Base-by-base conservation (phyloP, 2,888 invertebrate genomes). In the Agrypnus murinus region DNA sequence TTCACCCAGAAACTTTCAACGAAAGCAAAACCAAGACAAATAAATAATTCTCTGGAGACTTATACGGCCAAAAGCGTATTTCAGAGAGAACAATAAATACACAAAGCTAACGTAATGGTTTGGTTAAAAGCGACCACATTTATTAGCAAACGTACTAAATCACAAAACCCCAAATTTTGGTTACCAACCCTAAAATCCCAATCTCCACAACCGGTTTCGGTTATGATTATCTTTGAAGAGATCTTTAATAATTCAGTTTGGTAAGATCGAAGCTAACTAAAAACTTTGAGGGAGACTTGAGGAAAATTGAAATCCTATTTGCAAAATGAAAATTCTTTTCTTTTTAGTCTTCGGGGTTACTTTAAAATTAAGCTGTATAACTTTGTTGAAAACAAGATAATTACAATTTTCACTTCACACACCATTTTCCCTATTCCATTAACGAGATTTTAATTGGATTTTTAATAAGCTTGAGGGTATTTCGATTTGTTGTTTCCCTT, bases 51-150 rank as follows among this genome's bases (percentile, higher is more conserved):
- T 12, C 38, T n/a, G 1, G 38, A 38, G 38, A 12, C n/a, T 38
- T n/a, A 38, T 2, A 9, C 12, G 4, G 38, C 38, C n/a, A 38
- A 38, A 38, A 38, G 38, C 25, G 38, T 12, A 38, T 38, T 38
- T 4, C 4, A 4, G 38, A 4, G 38, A 38, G 38, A 38, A 38
- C 38, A 38, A 38, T 38, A 38, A 38, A 25, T 25, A 25, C 25
- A 5, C n/a, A 12, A 12, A 38, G n/a, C n/a, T n/a, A 5, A 9
- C 12, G 38, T 12, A 12, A 12, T 12, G 38, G 38, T 38, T 38
- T 12, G 38, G 38, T 38, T 38, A 38, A 10, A 38, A 38, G 38
- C 38, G 12, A 38, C 38, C 38, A 10, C 38, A 38, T 38, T 38
- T 38, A 12, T 38, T 38, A 38, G n/a, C 2, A 38, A 25, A 12